Evolutionary conservation across 2,113 vertebrate species (phyloP).

Genomic region (Psettodes erumei): DNA sequence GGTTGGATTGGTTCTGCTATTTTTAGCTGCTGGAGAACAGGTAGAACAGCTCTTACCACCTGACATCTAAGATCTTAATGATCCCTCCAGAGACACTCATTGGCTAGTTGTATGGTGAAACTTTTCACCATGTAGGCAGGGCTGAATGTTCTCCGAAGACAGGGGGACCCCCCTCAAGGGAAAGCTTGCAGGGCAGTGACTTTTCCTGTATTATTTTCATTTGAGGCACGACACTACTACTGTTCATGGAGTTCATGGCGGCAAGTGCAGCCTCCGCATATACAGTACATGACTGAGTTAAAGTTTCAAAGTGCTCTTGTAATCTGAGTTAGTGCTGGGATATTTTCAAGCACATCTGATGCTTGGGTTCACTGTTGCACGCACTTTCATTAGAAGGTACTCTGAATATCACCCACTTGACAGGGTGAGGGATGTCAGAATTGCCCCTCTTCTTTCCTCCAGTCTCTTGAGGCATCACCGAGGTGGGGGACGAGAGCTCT

Average conservation of each 20-base stretch:
- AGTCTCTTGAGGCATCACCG: slow-evolving; percentile 35
- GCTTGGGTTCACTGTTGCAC: not conserved
- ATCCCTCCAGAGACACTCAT: slow-evolving; percentile 50
- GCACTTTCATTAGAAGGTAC: not conserved
- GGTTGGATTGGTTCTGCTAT: slow-evolving; percentile 18
- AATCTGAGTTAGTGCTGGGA: not conserved
- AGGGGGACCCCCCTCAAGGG: slow-evolving; percentile 32
- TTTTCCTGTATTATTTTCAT: not conserved
- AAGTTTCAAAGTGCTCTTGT: not conserved
- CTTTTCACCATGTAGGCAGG: slow-evolving; percentile 37
- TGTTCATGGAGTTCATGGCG: not conserved
- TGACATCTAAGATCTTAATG: slow-evolving; percentile 58
- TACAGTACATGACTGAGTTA: not conserved
- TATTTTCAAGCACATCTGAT: not conserved
- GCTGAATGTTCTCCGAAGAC: slow-evolving; percentile 50
- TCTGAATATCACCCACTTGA: slow-evolving; percentile 23
- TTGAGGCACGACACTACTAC: not conserved
- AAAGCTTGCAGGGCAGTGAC: not conserved
- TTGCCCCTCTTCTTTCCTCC: not conserved
- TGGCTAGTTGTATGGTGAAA: slow-evolving; percentile 32
- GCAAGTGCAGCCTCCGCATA: not conserved
- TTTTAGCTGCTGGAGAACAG: slow-evolving; percentile 36
- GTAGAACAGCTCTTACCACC: slow-evolving; percentile 22
- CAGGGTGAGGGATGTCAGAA: not conserved
- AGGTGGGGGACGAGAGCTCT: slow-evolving; percentile 48